Base-by-base conservation (phyloP, 2,888 invertebrate species). In the Ectemnius continuus region DNA sequence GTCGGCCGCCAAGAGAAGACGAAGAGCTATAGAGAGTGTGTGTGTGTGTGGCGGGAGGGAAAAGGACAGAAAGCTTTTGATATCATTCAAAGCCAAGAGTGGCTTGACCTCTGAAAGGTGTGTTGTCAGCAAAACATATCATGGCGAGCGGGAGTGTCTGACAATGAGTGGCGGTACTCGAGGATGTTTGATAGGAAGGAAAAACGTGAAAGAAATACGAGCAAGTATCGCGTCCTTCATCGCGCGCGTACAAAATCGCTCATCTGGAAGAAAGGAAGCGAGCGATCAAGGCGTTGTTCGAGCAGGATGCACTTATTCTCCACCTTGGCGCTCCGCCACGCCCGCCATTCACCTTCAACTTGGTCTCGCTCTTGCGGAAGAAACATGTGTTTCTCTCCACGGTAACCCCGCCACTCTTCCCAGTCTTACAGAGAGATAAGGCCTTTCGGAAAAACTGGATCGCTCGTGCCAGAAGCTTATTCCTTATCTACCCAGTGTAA, bases 331-430 rank as follows among this genome's bases (percentile, higher is more conserved):
- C 71, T 70, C 68, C 78, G 88, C 90, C 90, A 89, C 90, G 88
- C 90, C 90, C 89, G 90, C 88, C 89, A 90, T 91, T 90, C 90
- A 90, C 90, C 90, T 91, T 90, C 90, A 89, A 90, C 90, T 89
- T 89, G 89, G 87, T 87, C 85, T 78, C 83, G 72, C 68, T 76
- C 78, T 70, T 74, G 75, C 76, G 36, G 36, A 36, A 36, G 36
- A 11, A 36, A 36, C 36, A 36, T 62, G 65, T 58, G 48, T 65
- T 11, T 73, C 70, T 76, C 70, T 70, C 65, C 73, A 23, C 61
- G 69, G 64, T 68, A 62, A 63, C 57, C 46, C 45, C 48, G 36
- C 5, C 61, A 58, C 11, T 36, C 36, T 36, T 36, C 8, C 3
- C 8, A 36, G 8, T 6, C 36, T 36, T 36, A 36, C 36, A 36